Evolutionary conservation across 2,888 invertebrate genomes (phyloP), one percentile per base, ranked within the genome.

Genomic region (Pterostichus madidus): DNA sequence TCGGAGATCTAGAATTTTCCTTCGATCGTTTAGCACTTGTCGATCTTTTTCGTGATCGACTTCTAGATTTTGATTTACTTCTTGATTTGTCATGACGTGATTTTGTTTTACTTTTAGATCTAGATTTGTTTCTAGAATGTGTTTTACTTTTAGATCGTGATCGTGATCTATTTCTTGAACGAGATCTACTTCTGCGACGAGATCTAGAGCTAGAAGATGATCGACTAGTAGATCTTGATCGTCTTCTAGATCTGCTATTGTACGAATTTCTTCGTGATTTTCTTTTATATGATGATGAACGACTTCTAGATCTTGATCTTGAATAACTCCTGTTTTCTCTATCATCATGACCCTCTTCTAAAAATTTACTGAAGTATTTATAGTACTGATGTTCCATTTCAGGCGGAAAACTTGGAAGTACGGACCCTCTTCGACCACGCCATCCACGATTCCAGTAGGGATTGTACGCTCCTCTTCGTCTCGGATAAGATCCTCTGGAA

Each of bases 341-440:
- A 85, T 89, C 91, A 81, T 91, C 92, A 44, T 35, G 32, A 24
- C 90, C 92, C 56, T 92, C 90, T 64, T 92, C 92, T 0, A 93
- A 90, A 46, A 94, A 89, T 86, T 91, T 93, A 75, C 93, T 92
- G 85, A 93, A 93, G 84, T 94, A 93, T 85, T 93, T 93, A 85
- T 90, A 90, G 85, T 91, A 91, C 84, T 91, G 90, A 52, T 91
- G 90, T 84, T 91, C 87, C 11, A 88, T 49, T 78, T 88, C 88
- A 11, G 87, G 87, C 2, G 86, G 84, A 79, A 88, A 87, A 75
- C 85, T 56, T 35, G 83, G 68, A 15, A 83, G 15, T 35, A 61
- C 31, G n/a, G 81, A 79, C 17, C 83, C 83, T 39, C 84, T 73
- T 64, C 85, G 85, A 35, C 84, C 85, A 4, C 86, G 85, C 13